Evolutionary conservation across 2,113 vertebrate species (phyloP).

Genomic region (Oryzias melastigma): DNA sequence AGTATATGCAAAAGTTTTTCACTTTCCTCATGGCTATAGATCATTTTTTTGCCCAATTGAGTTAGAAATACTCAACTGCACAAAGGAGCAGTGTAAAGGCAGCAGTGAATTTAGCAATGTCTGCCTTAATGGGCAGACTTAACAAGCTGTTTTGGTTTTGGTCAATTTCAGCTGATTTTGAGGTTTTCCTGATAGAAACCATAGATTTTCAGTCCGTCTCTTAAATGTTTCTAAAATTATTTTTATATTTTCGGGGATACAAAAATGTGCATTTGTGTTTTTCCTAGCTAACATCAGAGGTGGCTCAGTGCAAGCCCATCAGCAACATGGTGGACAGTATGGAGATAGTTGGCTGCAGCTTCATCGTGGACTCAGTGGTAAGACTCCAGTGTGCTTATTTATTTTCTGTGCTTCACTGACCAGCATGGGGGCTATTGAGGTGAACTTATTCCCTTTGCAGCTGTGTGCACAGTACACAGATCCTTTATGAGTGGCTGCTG

Average conservation of each 20-base stretch:
- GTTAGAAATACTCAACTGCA: background rate
- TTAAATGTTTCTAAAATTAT: too few relatives aligned
- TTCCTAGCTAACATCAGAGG: conserved; percentile 81
- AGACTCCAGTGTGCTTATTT: conserved; percentile 48
- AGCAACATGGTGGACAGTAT: conserved; percentile 88
- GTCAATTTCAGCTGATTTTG: background rate
- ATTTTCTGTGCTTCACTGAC: conserved; percentile 12
- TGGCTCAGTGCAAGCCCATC: conserved; percentile 90
- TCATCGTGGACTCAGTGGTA: conserved; percentile 89
- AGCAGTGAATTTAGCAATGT: too few relatives aligned
- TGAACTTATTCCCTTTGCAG: conserved; percentile 22
- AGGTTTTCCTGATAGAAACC: background rate
- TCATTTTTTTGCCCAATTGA: background rate
- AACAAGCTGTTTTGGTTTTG: conserved; percentile 11
- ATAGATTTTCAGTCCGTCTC: background rate
- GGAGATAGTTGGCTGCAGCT: conserved; percentile 87
- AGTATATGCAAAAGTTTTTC: conserved; percentile 60
- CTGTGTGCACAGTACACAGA: conserved; percentile 19
- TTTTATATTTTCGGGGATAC: too few relatives aligned
- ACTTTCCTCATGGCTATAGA: background rate
- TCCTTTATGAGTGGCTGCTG: conserved; percentile 13
- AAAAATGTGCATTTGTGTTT: conserved; percentile 11
- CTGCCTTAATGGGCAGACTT: background rate
- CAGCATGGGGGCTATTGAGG: background rate
- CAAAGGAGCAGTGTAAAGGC: background rate